Evolutionary conservation across 1,140 invertebrate species (phyloP).

Genomic region (Sycophaga agraensis): DNA sequence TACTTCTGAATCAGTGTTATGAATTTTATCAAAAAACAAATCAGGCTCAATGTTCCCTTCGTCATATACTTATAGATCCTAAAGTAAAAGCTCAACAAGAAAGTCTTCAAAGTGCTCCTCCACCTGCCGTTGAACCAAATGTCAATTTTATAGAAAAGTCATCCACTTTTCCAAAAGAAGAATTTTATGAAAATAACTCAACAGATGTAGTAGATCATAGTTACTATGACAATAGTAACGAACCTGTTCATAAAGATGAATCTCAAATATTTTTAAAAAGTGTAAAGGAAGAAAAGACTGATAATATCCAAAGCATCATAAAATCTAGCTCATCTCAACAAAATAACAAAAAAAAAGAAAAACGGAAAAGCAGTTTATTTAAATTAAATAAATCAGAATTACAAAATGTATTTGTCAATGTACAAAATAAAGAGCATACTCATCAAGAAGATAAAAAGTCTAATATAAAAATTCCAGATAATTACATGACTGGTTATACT

Average conservation of each 20-base stretch:
- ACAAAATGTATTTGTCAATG: conserved; percentile 35
- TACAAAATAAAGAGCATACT: conserved; percentile 31
- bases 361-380: conserved; percentile 40
- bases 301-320: conserved; percentile 31
- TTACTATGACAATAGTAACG: conserved; percentile 29
- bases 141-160: conserved; percentile 37
- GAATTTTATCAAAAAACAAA: conserved; percentile 56
- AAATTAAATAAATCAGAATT: conserved; percentile 39
- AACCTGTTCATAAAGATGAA: conserved; percentile 29
- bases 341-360: conserved; percentile 41
- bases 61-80: conserved; percentile 38
- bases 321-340: conserved; percentile 33
- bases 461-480: conserved; percentile 50
- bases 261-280: conserved; percentile 22
- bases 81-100: conserved; percentile 37
- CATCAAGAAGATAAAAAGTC: conserved; percentile 33
- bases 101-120: neutral
- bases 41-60: conserved; percentile 50
- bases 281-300: conserved; percentile 35
- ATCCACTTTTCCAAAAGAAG: conserved; percentile 36
- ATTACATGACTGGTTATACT: conserved; percentile 52
- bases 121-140: conserved; percentile 31
- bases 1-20: conserved; percentile 49
- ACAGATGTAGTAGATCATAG: conserved; percentile 16
- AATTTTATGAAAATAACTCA: conserved; percentile 35